Evolutionary conservation across 1,140 invertebrate genomes (phyloP).

Genomic region (Sycobia sp.): DNA sequence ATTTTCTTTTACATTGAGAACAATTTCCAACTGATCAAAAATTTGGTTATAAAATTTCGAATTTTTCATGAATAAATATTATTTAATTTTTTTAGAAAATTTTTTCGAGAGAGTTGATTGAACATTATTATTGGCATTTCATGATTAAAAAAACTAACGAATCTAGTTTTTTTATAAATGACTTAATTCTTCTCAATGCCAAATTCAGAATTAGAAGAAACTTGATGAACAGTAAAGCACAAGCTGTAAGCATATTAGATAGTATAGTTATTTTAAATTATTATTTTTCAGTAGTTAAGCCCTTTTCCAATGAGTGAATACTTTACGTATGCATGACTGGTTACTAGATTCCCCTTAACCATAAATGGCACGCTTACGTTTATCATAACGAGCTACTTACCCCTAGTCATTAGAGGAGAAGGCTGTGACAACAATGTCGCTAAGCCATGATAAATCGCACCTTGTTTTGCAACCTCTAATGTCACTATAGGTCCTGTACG

Average conservation of each 20-base stretch:
- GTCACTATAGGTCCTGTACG: conserved; percentile 91
- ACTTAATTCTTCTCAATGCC: no score
- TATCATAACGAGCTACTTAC: conserved; percentile 59
- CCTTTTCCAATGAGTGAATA: background rate
- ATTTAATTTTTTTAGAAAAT: no score
- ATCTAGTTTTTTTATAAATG: no score
- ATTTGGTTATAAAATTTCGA: no score
- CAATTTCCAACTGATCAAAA: background rate
- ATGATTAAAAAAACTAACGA: no score
- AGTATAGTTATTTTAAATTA: conserved; percentile 6
- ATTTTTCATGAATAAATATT: no score
- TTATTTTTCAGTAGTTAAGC: background rate
- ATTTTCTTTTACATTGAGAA: background rate
- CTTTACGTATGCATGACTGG: background rate
- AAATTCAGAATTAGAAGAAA: no score
- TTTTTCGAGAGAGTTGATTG: no score
- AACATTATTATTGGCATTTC: no score
- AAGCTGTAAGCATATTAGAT: conserved; percentile 19
- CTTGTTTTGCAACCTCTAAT: conserved; percentile 96
- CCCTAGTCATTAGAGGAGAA: conserved; percentile 81
- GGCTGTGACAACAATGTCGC: conserved; percentile 92
- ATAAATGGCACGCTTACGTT: background rate
- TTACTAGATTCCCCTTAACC: conserved; percentile 6
- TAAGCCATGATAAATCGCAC: conserved; percentile 94
- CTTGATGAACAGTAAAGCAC: conserved; percentile 1